Evolutionary conservation across 2,113 vertebrate genomes (phyloP).

Genomic region (Copsychus sechellarum): DNA sequence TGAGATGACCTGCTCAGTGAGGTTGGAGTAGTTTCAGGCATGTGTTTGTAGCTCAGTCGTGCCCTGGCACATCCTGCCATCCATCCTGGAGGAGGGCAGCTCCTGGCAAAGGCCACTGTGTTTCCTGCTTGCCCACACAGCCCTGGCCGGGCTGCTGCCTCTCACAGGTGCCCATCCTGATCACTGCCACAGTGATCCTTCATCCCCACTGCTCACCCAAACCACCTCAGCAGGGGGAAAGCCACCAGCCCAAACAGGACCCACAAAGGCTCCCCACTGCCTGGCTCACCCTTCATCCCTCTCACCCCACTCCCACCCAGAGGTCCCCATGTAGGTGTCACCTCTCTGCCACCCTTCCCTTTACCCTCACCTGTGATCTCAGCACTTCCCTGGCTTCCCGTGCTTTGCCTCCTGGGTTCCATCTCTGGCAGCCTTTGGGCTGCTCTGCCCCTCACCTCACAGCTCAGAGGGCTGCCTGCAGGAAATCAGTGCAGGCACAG

Average conservation of each 20-base stretch:
- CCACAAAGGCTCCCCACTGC: not conserved
- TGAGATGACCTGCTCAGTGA: rapidly evolving
- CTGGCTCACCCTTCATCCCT: not conserved
- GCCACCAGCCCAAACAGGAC: not conserved
- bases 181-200: not conserved
- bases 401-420: not conserved
- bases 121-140: not conserved
- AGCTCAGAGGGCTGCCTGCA: not conserved
- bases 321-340: not conserved
- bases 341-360: not conserved
- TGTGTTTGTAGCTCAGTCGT: not conserved
- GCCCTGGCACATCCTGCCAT: not conserved
- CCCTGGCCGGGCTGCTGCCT: not conserved
- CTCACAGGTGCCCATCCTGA: not conserved
- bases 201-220: not conserved
- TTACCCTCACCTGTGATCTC: not conserved
- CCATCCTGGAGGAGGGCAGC: rapidly evolving
- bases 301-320: not conserved
- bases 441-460: not conserved
- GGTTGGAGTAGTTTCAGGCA: not conserved
- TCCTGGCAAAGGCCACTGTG: not conserved
- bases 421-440: not conserved
- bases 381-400: not conserved
- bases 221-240: not conserved
- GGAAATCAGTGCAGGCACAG: not conserved